These are phyloP conservation scores for Sinocyclocheilus rhinocerous DNA, from an alignment of 2,113 vertebrate species.

Conservation along the genomic window DNA sequence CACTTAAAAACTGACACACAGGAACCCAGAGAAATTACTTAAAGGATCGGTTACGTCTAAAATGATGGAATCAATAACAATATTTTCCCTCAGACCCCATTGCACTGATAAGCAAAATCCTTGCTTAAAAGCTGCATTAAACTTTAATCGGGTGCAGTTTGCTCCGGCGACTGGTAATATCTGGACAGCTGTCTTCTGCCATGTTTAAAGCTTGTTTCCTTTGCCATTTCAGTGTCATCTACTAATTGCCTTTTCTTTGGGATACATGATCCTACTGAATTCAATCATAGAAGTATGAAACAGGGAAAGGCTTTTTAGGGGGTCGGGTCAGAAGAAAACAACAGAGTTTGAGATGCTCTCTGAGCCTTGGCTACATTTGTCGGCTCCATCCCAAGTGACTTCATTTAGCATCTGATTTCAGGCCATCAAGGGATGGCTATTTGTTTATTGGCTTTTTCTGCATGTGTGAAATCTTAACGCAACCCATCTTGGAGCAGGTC, in stretches of 20 bases:
- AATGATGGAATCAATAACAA: slow-evolving; percentile 97
- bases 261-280: slow-evolving; percentile 73
- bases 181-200: slow-evolving; percentile 90
- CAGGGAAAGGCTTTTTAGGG: slow-evolving; percentile 65
- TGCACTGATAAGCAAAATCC: slow-evolving; percentile 81
- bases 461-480: slow-evolving; percentile 35
- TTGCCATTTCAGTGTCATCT: slow-evolving; percentile 84
- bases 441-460: slow-evolving; percentile 52
- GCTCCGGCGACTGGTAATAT: slow-evolving; percentile 90
- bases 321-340: slow-evolving; percentile 56
- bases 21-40: slow-evolving; percentile 87
- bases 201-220: slow-evolving; percentile 85
- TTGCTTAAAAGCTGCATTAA: slow-evolving; percentile 94
- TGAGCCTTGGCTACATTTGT: slow-evolving; percentile 56
- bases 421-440: slow-evolving; percentile 50
- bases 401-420: slow-evolving; percentile 55
- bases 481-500: slow-evolving; percentile 36
- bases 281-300: slow-evolving; percentile 74
- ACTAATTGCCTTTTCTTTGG: slow-evolving; percentile 83
- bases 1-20: slow-evolving; percentile 80
- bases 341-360: slow-evolving; percentile 44
- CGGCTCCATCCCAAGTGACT: slow-evolving; percentile 44
- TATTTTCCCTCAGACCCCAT: slow-evolving; percentile 92
- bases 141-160: slow-evolving; percentile 95
- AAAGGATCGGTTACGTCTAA: slow-evolving; percentile 94